Evolutionary conservation across 2,888 invertebrate genomes (phyloP).

Genomic region (Drosophila fungiperda): DNA sequence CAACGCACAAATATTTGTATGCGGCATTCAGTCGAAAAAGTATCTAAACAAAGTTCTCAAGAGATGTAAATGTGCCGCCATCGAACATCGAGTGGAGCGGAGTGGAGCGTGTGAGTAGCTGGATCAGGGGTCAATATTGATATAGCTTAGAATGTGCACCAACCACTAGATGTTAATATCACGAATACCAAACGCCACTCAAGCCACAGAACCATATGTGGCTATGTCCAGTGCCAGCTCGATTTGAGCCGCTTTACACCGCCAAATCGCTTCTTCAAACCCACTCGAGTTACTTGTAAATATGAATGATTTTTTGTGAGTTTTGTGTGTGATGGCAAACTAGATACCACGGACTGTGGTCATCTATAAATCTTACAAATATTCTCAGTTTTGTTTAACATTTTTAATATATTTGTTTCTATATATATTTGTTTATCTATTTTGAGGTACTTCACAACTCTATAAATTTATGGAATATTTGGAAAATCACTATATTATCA

Average conservation of each 20-base stretch:
- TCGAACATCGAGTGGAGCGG: conserved; percentile 6
- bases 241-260: conserved; percentile 39
- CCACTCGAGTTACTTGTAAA: conserved; percentile 23
- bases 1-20: conserved; percentile 79
- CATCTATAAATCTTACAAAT: neutral
- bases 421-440: neutral
- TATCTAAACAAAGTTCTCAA: conserved; percentile 75
- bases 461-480: neutral
- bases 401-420: neutral
- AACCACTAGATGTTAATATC: neutral
- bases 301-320: conserved; percentile 25
- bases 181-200: conserved; percentile 7
- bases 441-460: neutral
- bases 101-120: conserved; percentile 56
- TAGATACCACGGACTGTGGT: conserved; percentile 18
- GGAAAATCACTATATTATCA: neutral
- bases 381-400: neutral
- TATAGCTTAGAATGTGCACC: conserved; percentile 30
- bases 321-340: neutral
- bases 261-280: conserved; percentile 8
- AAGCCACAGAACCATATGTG: conserved; percentile 8
- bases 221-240: conserved; percentile 27
- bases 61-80: conserved; percentile 39
- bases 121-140: conserved; percentile 60
- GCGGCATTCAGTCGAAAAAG: conserved; percentile 83